Conservation (phyloP, 2,113 vertebrate species). For the Sturnus vulgaris region DNA sequence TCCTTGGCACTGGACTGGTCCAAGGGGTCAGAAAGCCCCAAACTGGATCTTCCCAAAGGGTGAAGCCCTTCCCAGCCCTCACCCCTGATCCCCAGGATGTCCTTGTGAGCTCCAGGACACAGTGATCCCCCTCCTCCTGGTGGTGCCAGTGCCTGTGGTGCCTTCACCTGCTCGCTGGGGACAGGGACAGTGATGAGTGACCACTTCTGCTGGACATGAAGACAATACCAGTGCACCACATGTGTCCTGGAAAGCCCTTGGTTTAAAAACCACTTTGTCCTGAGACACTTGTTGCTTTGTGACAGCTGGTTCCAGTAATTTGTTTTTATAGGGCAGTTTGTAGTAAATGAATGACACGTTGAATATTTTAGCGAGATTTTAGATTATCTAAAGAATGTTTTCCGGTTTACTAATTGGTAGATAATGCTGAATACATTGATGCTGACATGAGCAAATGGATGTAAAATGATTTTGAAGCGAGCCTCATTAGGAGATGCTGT, state of each 20-base stretch:
- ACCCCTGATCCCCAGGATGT: fast-evolving
- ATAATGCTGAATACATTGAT: constrained; percentile 78
- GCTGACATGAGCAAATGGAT: constrained; percentile 81
- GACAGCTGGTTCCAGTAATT: constrained; percentile 76
- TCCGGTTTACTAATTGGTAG: constrained; percentile 78
- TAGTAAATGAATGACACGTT: constrained; percentile 71
- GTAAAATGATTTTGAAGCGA: constrained; percentile 74
- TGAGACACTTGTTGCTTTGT: constrained; percentile 65
- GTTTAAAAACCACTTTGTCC: not conserved
- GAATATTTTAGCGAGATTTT: constrained; percentile 76
- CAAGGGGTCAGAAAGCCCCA: fast-evolving
- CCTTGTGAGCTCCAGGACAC: fast-evolving
- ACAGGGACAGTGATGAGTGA: fast-evolving
- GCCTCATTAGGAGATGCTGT: constrained; percentile 75
- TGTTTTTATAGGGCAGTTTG: constrained; percentile 77
- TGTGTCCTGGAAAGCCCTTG: not conserved
- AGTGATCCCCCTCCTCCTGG: fast-evolving
- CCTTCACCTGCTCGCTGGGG: fast-evolving
- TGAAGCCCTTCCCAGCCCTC: not conserved
- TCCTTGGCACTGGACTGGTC: fast-evolving
- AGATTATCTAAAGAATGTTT: constrained; percentile 79
- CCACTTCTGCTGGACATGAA: not conserved
- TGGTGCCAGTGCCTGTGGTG: fast-evolving
- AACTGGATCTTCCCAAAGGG: not conserved
- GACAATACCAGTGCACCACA: fast-evolving